These are phyloP conservation scores for Florisuga fusca DNA, from an alignment of 2,797 vertebrate species.

Conservation along the genomic window DNA sequence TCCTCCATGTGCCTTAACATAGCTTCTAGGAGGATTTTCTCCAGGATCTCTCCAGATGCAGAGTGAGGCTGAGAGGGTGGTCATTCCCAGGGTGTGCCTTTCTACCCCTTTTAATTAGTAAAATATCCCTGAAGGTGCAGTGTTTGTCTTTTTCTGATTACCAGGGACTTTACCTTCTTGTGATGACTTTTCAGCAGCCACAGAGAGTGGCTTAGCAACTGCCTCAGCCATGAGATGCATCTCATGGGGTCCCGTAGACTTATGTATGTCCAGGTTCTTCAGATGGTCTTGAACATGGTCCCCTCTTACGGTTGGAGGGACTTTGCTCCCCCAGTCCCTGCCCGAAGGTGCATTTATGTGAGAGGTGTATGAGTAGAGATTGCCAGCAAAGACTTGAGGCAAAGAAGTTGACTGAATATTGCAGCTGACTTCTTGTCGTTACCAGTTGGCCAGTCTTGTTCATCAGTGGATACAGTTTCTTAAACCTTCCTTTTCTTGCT, in stretches of 20 bases:
- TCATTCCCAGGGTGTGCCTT: background rate
- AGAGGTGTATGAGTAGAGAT: background rate
- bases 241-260: background rate
- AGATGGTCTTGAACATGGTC: too few relatives aligned
- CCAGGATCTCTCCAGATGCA: background rate
- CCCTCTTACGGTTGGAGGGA: background rate
- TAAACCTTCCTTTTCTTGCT: background rate
- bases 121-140: too few relatives aligned
- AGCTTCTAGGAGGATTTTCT: background rate
- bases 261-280: background rate
- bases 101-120: background rate
- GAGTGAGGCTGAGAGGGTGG: background rate
- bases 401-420: background rate
- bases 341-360: background rate
- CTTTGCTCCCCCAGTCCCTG: background rate
- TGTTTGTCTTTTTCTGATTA: too few relatives aligned
- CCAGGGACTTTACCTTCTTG: background rate
- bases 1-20: background rate
- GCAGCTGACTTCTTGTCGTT: background rate
- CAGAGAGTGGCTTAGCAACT: background rate
- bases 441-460: too few relatives aligned
- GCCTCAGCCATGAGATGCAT: background rate
- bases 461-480: background rate
- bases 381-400: background rate
- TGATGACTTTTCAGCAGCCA: too few relatives aligned